phyloP scores from a whole-genome alignment of 1,140 invertebrate genomes.

The Calosoma granatense region DNA sequence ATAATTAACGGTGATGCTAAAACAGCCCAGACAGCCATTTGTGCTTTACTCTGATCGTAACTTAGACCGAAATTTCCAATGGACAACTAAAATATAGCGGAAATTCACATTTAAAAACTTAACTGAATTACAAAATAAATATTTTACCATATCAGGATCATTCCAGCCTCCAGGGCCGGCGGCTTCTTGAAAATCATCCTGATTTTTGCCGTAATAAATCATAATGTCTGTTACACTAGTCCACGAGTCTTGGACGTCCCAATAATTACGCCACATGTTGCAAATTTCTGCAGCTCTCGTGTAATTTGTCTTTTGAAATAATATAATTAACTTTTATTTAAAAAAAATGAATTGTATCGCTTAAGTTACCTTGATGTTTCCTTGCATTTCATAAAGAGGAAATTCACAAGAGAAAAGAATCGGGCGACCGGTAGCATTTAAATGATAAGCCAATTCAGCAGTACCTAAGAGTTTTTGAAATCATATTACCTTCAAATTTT shows the following conservation, averaged over 20 bases:
- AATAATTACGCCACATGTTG: slow-evolving; percentile 76
- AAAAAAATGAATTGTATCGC: too few species aligned
- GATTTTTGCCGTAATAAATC: slow-evolving; percentile 63
- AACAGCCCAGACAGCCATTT: slow-evolving; percentile 88
- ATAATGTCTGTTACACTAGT: slow-evolving; percentile 56
- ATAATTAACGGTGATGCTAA: slow-evolving; percentile 82
- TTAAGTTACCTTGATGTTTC: not conserved
- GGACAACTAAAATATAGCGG: slow-evolving; percentile 50
- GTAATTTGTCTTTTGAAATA: slow-evolving; percentile 52
- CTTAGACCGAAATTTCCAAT: slow-evolving; percentile 85
- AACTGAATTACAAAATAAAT: not conserved
- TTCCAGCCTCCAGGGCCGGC: slow-evolving; percentile 78
- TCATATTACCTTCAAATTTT: too few species aligned
- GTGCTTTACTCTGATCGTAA: slow-evolving; percentile 68
- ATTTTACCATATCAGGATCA: slow-evolving; percentile 72
- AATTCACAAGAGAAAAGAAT: not conserved
- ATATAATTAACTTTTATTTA: slow-evolving; percentile 1
- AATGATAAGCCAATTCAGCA: slow-evolving; percentile 55
- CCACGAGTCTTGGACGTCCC: slow-evolving; percentile 72
- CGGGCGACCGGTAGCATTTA: slow-evolving; percentile 60
- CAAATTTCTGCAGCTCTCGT: slow-evolving; percentile 51
- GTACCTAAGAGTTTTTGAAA: slow-evolving; percentile 63
- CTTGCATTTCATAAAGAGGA: not conserved
- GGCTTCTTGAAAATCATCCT: slow-evolving; percentile 51
- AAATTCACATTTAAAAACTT: too few species aligned